A percentile compares a stretch with the other conserved stretches of the same genome.
These are phyloP conservation scores for Tyto alba DNA, from an alignment of 2,113 vertebrate species.

Conservation along the genomic window DNA sequence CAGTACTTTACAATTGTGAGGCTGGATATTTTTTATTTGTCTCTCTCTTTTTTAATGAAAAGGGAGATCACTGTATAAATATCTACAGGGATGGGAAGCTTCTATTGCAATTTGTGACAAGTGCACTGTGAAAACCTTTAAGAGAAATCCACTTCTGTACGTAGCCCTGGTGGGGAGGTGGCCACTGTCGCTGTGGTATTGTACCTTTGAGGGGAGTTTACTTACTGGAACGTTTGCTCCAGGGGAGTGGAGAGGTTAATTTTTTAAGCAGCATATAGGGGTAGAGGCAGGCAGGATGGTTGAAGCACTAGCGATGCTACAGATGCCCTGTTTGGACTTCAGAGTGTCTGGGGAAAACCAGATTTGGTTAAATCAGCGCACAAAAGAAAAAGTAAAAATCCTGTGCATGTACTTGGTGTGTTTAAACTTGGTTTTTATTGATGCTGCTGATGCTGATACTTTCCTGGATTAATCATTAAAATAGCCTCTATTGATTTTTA, in stretches of 20 bases:
- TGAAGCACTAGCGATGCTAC: not conserved
- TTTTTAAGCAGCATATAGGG: not conserved
- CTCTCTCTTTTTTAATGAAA: not conserved
- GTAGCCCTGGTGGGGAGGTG: not conserved
- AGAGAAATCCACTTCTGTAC: not conserved
- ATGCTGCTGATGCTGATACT: conserved; percentile 11
- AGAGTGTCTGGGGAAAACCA: not conserved
- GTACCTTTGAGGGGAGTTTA: not conserved
- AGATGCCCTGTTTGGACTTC: not conserved
- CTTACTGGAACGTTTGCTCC: not conserved
- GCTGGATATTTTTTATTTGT: not conserved
- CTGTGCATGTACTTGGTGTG: not conserved
- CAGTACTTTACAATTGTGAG: not conserved
- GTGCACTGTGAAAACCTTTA: not conserved
- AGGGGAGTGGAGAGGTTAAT: not conserved
- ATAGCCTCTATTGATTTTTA: conserved; percentile 24
- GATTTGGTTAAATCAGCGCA: not conserved
- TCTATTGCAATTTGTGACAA: rapidly evolving
- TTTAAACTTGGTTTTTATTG: conserved; percentile 14
- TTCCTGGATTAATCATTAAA: not conserved
- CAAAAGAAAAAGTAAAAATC: not conserved
- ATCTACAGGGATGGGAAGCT: not conserved
- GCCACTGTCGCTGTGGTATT: not conserved
- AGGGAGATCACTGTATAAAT: not conserved
- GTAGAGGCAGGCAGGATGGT: not conserved